These are phyloP conservation scores for Myotis pilosus DNA, from an alignment of 2,797 vertebrate genomes.

Conservation along the genomic window DNA sequence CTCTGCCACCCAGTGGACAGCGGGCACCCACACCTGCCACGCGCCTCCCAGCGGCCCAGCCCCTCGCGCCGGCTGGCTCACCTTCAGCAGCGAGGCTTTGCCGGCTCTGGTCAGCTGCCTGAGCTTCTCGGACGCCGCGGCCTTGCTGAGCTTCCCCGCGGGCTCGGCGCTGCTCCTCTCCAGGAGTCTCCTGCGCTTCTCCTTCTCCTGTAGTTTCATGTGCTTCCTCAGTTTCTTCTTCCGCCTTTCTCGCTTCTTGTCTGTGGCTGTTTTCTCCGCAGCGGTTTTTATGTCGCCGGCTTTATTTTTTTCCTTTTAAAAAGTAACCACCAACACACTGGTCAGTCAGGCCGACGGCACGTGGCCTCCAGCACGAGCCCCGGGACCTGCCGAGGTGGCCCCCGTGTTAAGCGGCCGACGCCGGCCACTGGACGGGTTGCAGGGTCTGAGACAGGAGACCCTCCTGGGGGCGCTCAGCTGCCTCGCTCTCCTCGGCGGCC, in stretches of 20 bases:
- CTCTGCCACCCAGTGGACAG: background rate
- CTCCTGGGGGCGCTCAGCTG: background rate
- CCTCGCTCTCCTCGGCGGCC: background rate
- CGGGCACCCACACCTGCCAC: fast-evolving
- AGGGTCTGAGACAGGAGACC: background rate
- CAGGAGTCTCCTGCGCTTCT: conserved; percentile 87
- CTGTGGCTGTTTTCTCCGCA: conserved; percentile 92
- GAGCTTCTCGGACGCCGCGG: conserved; percentile 86
- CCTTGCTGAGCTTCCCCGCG: conserved; percentile 85
- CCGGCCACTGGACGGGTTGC: background rate
- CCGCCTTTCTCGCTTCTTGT: conserved; percentile 94
- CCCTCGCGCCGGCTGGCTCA: conserved; percentile 69
- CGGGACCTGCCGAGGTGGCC: background rate
- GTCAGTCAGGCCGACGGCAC: background rate
- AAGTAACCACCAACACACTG: background rate
- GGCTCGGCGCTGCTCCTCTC: conserved; percentile 84
- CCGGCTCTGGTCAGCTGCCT: conserved; percentile 91
- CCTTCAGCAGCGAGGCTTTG: conserved; percentile 92
- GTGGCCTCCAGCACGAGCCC: fast-evolving
- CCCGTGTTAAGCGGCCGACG: background rate
- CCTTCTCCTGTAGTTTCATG: conserved; percentile 88
- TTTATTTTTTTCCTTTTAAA: conserved; percentile 90
- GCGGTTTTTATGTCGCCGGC: conserved; percentile 91
- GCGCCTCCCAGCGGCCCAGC: fast-evolving
- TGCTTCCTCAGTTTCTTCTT: conserved; percentile 91